Conservation (phyloP, 2,797 vertebrate genomes). For the Chaetophractus vellerosus region DNA sequence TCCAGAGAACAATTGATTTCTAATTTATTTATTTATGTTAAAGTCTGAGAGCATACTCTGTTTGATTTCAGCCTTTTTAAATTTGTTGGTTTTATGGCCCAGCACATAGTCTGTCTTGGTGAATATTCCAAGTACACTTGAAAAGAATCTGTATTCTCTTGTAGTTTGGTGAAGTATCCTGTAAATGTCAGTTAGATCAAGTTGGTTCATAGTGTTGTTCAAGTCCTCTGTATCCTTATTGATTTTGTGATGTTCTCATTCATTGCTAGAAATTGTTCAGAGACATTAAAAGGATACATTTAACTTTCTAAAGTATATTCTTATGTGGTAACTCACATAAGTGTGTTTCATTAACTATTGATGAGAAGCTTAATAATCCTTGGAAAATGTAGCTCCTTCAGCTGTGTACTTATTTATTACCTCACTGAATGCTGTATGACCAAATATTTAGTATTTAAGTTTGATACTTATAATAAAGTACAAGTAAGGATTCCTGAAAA, state of each 20-base stretch:
- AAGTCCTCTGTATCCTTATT: not conserved
- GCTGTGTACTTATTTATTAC: not conserved
- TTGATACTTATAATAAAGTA: not conserved
- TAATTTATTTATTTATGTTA: not conserved
- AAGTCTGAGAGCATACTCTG: not conserved
- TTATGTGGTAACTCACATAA: not conserved
- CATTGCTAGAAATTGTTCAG: slow-evolving; percentile 11
- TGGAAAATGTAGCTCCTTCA: not conserved
- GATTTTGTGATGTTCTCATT: not conserved
- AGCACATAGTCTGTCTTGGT: not conserved
- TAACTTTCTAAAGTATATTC: not conserved
- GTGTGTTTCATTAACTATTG: slow-evolving; percentile 17
- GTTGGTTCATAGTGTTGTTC: not conserved
- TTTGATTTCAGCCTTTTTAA: slow-evolving; percentile 34
- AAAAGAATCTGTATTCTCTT: not conserved
- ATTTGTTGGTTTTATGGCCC: not conserved
- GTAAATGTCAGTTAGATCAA: not conserved
- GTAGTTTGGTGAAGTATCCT: not conserved
- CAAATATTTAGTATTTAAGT: not conserved
- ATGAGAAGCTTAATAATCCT: slow-evolving; percentile 35
- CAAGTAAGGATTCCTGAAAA: not conserved
- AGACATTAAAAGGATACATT: not conserved
- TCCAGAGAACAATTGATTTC: not conserved
- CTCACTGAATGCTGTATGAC: not conserved
- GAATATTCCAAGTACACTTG: not conserved